Evolutionary conservation across 2,888 invertebrate species (phyloP).

Genomic region (Monopis laevigella): DNA sequence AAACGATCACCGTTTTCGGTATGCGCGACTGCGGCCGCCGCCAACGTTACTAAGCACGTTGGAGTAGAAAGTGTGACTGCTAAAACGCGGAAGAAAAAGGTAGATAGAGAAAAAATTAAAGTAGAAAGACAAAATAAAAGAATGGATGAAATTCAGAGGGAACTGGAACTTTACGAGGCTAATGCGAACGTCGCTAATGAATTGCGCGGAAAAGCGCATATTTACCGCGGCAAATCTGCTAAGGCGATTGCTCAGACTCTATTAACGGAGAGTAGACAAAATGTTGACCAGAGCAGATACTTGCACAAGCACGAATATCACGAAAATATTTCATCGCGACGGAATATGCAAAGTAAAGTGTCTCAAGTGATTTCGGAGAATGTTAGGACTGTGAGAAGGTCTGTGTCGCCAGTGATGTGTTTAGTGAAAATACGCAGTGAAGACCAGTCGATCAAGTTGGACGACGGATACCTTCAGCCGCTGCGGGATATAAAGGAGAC

Average conservation of each 20-base stretch:
- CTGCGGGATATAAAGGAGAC: conserved; percentile 69
- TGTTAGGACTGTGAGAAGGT: conserved; percentile 34
- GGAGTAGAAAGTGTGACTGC: conserved; percentile 58
- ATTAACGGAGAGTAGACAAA: conserved; percentile 66
- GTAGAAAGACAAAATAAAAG: conserved; percentile 53
- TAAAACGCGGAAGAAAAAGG: conserved; percentile 56
- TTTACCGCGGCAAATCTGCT: conserved; percentile 79
- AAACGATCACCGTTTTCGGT: conserved; percentile 71
- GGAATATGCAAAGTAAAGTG: background rate
- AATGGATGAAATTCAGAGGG: conserved; percentile 47
- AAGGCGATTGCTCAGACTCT: conserved; percentile 75
- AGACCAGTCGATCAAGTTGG: conserved; percentile 32
- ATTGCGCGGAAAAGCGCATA: conserved; percentile 60
- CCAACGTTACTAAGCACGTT: conserved; percentile 72
- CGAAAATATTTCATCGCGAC: conserved; percentile 1
- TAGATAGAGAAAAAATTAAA: conserved; percentile 42
- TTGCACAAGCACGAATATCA: conserved; percentile 30
- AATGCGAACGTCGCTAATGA: conserved; percentile 57
- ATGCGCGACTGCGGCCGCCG: conserved; percentile 69
- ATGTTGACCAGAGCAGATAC: conserved; percentile 49
- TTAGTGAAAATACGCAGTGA: conserved; percentile 44
- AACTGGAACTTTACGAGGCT: conserved; percentile 45
- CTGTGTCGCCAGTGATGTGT: conserved; percentile 40
- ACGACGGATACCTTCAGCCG: conserved; percentile 66
- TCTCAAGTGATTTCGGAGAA: conserved; percentile 30